Evolutionary conservation across 1,140 invertebrate species (phyloP).

Genomic region (Lepeophtheirus salmonis): DNA sequence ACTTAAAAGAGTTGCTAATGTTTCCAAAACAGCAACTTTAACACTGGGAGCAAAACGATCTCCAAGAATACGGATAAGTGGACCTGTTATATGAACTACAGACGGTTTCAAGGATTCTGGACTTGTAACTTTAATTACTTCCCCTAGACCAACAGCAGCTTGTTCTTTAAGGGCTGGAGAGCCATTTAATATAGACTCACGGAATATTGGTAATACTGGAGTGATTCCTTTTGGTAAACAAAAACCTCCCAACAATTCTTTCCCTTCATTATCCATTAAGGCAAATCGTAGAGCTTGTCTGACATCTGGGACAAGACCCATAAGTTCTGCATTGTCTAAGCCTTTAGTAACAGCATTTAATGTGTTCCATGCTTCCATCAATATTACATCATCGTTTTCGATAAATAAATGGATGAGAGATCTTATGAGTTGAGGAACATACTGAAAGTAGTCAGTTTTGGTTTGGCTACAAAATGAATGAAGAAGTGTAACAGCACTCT

Average conservation of each 20-base stretch:
- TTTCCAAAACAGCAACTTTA: slow-evolving; percentile 87
- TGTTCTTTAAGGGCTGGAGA: slow-evolving; percentile 82
- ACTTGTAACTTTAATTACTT: slow-evolving; percentile 70
- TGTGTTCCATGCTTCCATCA: slow-evolving; percentile 71
- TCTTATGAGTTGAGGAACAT: slow-evolving; percentile 67
- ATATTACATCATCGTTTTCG: slow-evolving; percentile 53
- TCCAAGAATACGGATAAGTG: slow-evolving; percentile 86
- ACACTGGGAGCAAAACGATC: slow-evolving; percentile 81
- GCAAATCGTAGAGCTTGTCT: slow-evolving; percentile 76
- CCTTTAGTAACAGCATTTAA: slow-evolving; percentile 74
- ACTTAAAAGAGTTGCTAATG: slow-evolving; percentile 66
- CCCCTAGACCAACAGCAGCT: slow-evolving; percentile 77
- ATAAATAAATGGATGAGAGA: slow-evolving; percentile 68
- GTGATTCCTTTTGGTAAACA: slow-evolving; percentile 85
- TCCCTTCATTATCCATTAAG: slow-evolving; percentile 58
- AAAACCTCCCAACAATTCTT: slow-evolving; percentile 70
- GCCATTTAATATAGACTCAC: slow-evolving; percentile 87
- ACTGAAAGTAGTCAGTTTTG: slow-evolving; percentile 60
- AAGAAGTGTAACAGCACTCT: slow-evolving; percentile 64
- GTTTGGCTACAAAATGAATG: slow-evolving; percentile 74
- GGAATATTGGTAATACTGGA: slow-evolving; percentile 77
- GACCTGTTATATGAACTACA: slow-evolving; percentile 89
- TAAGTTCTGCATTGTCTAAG: slow-evolving; percentile 55
- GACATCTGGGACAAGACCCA: slow-evolving; percentile 64
- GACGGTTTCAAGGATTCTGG: slow-evolving; percentile 71